Evolutionary conservation across 2,113 vertebrate genomes (phyloP).

Genomic region (Phyllopteryx taeniolatus): DNA sequence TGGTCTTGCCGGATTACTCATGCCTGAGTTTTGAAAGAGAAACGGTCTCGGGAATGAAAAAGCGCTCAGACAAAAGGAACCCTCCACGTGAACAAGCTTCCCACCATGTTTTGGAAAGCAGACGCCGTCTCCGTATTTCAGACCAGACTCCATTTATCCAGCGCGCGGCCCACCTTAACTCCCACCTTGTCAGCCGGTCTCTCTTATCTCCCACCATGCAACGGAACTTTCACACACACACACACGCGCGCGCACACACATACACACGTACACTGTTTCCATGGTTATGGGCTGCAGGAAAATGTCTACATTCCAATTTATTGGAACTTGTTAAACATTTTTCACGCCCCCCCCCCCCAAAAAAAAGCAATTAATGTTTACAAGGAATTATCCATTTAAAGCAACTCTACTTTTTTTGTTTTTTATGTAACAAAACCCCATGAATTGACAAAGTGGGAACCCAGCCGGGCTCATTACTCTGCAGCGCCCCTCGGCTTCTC

Average conservation of each 20-base stretch:
- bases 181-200: conserved; percentile 53
- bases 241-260: not conserved
- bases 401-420: not conserved
- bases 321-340: conserved; percentile 20
- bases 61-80: conserved; percentile 19
- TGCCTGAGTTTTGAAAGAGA: conserved; percentile 3
- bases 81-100: conserved; percentile 18
- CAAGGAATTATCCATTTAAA: not conserved
- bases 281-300: conserved; percentile 33
- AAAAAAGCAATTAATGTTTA: not conserved
- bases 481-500: not conserved
- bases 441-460: not conserved
- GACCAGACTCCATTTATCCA: conserved; percentile 53
- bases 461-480: not conserved
- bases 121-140: conserved; percentile 44
- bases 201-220: conserved; percentile 53
- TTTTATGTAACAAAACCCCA: not conserved
- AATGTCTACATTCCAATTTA: conserved; percentile 22
- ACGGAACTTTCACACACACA: conserved; percentile 29
- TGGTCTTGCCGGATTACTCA: conserved; percentile 31
- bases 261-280: conserved; percentile 26
- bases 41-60: conserved; percentile 18
- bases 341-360: not conserved
- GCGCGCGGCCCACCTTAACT: conserved; percentile 48
- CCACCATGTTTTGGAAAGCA: conserved; percentile 27